A percentile compares a stretch with the other conserved stretches of the same genome.
Evolutionary conservation across 64 coral and sea anemone genomes (phyloP).

Genomic region (Pocillopora verrucosa): DNA sequence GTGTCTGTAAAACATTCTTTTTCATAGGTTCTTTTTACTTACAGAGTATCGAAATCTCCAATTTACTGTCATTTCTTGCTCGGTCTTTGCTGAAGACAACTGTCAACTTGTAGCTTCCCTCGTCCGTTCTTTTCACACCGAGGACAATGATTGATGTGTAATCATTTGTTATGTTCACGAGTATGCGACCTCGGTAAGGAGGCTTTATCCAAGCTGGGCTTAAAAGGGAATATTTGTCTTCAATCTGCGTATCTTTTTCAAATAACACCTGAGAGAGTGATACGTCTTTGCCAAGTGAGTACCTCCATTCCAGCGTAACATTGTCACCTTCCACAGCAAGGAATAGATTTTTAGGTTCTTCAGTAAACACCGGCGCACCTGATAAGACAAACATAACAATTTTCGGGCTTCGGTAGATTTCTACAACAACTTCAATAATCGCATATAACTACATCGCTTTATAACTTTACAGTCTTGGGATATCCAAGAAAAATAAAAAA

Average conservation of each 20-base stretch:
- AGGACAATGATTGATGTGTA: not conserved
- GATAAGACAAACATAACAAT: not conserved
- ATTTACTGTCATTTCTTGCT: not conserved
- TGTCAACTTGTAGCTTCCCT: not conserved
- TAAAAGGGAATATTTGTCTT: too few relatives aligned
- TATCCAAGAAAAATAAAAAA: too few relatives aligned
- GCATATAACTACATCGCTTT: too few relatives aligned
- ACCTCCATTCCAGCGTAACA: slow-evolving; percentile 7
- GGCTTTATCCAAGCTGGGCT: not conserved
- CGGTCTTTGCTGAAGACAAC: not conserved
- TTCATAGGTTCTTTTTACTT: not conserved
- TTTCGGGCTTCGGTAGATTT: not conserved
- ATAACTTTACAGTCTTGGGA: too few relatives aligned
- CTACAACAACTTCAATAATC: too few relatives aligned
- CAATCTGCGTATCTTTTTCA: not conserved
- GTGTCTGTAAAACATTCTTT: too few relatives aligned
- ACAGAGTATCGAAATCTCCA: not conserved
- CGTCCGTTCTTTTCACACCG: not conserved
- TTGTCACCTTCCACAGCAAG: not conserved
- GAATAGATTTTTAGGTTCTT: not conserved
- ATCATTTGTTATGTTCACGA: not conserved
- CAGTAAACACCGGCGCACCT: not conserved
- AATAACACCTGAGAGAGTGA: not conserved
- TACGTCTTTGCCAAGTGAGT: not conserved
- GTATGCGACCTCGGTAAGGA: not conserved